Conservation (phyloP, 2,888 invertebrate genomes). For the Platypus cylindrus region DNA sequence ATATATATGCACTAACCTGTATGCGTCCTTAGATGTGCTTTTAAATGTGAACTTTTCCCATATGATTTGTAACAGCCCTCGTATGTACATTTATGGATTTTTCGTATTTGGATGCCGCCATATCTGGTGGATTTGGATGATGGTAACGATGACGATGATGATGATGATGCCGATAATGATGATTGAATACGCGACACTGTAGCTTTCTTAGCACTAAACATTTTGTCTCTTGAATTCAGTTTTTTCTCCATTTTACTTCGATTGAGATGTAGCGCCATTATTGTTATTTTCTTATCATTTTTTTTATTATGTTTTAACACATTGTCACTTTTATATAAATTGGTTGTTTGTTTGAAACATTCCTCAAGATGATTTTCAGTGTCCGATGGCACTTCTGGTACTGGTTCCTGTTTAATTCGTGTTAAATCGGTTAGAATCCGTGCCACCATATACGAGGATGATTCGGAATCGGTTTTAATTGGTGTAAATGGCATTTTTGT, state of each 20-base stretch:
- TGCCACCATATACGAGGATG: slow-evolving; percentile 44
- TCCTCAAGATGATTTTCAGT: slow-evolving; percentile 17
- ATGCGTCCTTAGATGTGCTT: slow-evolving; percentile 51
- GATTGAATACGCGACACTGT: slow-evolving; percentile 21
- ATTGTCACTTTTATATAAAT: not conserved
- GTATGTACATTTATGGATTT: slow-evolving; percentile 46
- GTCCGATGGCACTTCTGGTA: slow-evolving; percentile 36
- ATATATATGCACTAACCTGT: slow-evolving; percentile 51
- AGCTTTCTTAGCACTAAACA: slow-evolving; percentile 17
- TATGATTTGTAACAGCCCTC: slow-evolving; percentile 49
- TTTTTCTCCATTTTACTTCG: slow-evolving; percentile 14
- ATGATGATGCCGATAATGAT: no score
- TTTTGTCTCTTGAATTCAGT: slow-evolving; percentile 10
- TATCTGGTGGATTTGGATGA: no score
- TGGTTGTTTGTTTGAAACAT: not conserved
- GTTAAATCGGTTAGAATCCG: slow-evolving; percentile 48
- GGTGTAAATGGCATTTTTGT: no score
- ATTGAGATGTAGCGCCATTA: slow-evolving; percentile 13
- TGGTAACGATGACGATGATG: no score
- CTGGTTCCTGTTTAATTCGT: slow-evolving; percentile 44
- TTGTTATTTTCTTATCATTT: slow-evolving; percentile 8
- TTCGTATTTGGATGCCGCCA: slow-evolving; percentile 29
- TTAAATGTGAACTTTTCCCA: slow-evolving; percentile 52
- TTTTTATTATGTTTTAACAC: slow-evolving; percentile 3
- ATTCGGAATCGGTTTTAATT: no score